phyloP scores from a whole-genome alignment of 2,797 vertebrate species.

The Hoplostethus atlanticus region DNA sequence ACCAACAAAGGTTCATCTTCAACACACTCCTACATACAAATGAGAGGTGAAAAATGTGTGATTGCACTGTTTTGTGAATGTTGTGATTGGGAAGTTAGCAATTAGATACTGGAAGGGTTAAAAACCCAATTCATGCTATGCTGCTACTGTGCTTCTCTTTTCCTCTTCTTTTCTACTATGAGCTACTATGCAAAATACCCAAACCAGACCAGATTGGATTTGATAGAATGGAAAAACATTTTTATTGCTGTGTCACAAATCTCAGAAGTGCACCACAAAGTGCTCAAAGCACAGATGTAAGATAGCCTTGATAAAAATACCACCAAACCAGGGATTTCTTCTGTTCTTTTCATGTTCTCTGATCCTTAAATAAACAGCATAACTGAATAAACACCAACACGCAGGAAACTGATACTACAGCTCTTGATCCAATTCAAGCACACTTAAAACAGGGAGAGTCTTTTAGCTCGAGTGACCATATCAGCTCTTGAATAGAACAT shows the following conservation, averaged over 20 bases:
- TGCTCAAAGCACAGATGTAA: conserved; percentile 47
- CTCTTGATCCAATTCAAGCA: conserved; percentile 20
- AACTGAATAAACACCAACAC: conserved; percentile 32
- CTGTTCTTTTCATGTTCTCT: conserved; percentile 52
- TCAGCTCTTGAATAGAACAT: conserved; percentile 27
- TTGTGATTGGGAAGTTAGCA: conserved; percentile 1
- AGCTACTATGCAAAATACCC: conserved; percentile 29
- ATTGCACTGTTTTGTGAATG: not conserved
- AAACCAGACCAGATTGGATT: conserved; percentile 50
- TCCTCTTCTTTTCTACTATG: conserved; percentile 8
- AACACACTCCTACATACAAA: conserved; percentile 5
- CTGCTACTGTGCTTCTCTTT: conserved; percentile 9
- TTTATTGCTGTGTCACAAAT: conserved; percentile 62
- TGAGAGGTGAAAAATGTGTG: conserved; percentile 18
- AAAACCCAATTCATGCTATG: not conserved
- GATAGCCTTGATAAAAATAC: conserved; percentile 63
- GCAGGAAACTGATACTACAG: conserved; percentile 22
- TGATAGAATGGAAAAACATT: conserved; percentile 41
- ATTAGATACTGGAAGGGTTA: conserved; percentile 39
- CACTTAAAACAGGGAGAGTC: conserved; percentile 19
- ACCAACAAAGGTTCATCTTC: conserved; percentile 55
- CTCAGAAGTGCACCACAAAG: conserved; percentile 47
- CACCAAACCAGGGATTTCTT: conserved; percentile 49
- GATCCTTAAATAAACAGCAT: conserved; percentile 50
- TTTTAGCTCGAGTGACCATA: conserved; percentile 38